phyloP scores from a whole-genome alignment of 2,888 invertebrate genomes.

The Cyaniris semiargus region DNA sequence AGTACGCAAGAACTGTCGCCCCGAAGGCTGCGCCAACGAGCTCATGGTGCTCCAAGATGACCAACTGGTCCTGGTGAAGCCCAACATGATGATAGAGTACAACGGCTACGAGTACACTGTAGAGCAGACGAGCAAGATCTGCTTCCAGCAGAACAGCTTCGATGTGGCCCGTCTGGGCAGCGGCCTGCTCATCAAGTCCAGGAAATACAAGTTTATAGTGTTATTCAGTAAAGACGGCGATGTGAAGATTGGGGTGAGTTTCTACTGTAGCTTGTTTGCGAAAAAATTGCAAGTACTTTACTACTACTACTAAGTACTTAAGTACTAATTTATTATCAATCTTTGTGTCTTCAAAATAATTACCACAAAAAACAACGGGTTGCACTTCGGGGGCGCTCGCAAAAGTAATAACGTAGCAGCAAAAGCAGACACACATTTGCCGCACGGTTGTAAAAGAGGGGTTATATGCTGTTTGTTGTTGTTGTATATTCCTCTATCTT shows the following conservation, averaged over 20 bases:
- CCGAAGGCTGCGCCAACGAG: constrained; percentile 81
- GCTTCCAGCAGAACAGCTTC: constrained; percentile 82
- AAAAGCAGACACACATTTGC: too few species aligned
- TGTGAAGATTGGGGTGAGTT: constrained; percentile 85
- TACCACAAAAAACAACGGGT: too few species aligned
- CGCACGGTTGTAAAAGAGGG: background rate
- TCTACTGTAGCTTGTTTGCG: background rate
- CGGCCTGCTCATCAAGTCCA: constrained; percentile 84
- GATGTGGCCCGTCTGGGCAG: constrained; percentile 85
- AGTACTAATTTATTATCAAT: too few species aligned
- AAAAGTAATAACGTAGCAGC: too few species aligned
- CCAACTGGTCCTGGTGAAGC: constrained; percentile 80
- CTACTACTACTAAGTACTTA: too few species aligned
- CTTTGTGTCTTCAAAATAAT: background rate
- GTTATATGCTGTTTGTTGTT: background rate
- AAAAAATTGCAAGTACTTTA: too few species aligned
- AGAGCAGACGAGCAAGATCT: constrained; percentile 82
- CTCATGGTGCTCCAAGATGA: constrained; percentile 83
- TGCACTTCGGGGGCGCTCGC: too few species aligned
- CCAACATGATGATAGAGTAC: constrained; percentile 84
- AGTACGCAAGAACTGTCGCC: constrained; percentile 84
- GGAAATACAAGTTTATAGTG: constrained; percentile 86
- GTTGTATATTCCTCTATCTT: background rate
- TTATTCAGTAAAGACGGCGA: constrained; percentile 85
- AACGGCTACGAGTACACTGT: constrained; percentile 83